Evolutionary conservation across 1,140 invertebrate genomes (phyloP), one percentile per base, ranked within the genome.

Genomic region (Philopotamus ludificatus): DNA sequence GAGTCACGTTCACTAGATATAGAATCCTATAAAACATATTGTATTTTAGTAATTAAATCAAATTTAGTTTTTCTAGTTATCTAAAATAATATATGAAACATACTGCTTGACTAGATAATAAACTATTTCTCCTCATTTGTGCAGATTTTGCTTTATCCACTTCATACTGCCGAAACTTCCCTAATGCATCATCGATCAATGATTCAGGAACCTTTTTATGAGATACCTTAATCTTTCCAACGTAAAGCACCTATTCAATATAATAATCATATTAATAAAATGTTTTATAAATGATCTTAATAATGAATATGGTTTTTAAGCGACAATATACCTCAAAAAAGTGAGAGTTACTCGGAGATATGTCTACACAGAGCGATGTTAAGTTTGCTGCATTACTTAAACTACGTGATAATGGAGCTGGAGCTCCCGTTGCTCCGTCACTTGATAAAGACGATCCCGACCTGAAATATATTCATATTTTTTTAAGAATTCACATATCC

Each of bases 151-250:
- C 77, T 61, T 89, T 87, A 58, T 91, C 88, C 2, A 87, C 80
- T 72, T 94, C 91, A 73, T 92, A 87, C 10, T 86, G 82, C 47
- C 86, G 85, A 73, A 97, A 93, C 75, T 91, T 94, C 54, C 88
- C 84, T 26, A 96, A 78, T 9, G 93, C 90, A 73, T 95, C 93
- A 74, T 98, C 94, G 63, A 97, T 94, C 69, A 96, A 90, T 0
- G 87, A 85, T 70, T 92, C 89, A 2, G 92, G 89, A 16, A 95
- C 90, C 74, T 92, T 93, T 74, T 89, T 86, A 74, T 91, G 87
- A 26, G 89, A 89, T 60, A 94, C 89, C 66, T 88, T 86, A 7
- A 94, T 92, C 80, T 93, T 94, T 1, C 93, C 93, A 60, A 93
- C 87, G 74, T 95, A 95, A 44, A 94, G 80, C 0, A 94, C 90